Evolutionary conservation across 2,888 invertebrate species (phyloP), one percentile per base, ranked within the genome.

Genomic region (Hermodice carunculata): DNA sequence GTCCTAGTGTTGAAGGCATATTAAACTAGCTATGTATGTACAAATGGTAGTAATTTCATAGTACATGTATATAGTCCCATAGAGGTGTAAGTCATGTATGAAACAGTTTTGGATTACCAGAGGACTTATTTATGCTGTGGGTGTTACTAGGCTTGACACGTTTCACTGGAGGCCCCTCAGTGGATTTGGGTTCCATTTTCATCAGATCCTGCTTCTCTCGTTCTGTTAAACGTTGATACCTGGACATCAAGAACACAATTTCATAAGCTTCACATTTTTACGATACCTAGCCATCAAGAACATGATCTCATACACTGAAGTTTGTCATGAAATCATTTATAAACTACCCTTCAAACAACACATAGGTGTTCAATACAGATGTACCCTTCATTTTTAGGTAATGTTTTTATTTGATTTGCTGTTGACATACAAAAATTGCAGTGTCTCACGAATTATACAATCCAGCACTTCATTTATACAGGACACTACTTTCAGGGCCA

Each of bases 191-290:
- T 17, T 80, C 79, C 5, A 62, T 62, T 58, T 75, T 76, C 44
- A 76, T 74, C 22, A 73, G 71, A 8, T 85, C 83, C 42, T 77
- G 76, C 64, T 79, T 83, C 53, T 83, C 81, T 53, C 76, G 63
- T 28, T 84, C 83, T 28, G 81, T 79, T 78, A 81, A 79, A 44
- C 76, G 77, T 68, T 79, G 76, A 53, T 74, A 81, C 61, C 82
- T 82, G 53, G 5, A 42, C 8, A 28, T 5, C 14, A 51, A 67
- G 46, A 26, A 66, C 11, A 44, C 22, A 44, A 28, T 17, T 8
- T 19, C 29, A n/a, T 31, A 37, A 19, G 8, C n/a, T 42, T 34
- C 26, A 28, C 14, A n/a, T 34, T 53, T 65, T 46, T 5, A 17
- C 32, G n/a, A 14, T 28, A 22, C 29, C 28, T 24, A 28, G 19